Base-by-base conservation (phyloP, 1,140 invertebrate species). In the Camponotus vicinus region DNA sequence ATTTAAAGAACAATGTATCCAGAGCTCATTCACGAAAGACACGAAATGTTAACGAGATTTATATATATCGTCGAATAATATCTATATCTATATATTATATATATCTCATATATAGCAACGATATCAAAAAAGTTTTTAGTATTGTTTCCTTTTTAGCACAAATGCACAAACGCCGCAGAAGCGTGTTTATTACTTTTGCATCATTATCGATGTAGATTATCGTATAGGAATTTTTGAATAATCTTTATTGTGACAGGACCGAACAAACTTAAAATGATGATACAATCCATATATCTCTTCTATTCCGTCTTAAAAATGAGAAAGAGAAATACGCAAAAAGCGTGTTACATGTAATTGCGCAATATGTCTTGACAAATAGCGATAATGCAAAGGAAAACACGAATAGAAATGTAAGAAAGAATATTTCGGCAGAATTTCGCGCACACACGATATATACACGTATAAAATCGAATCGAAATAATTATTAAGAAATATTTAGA, bases 271-370 rank as follows among this genome's bases (percentile, higher is more conserved):
- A 32, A 27, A 89, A 83, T 42, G 75, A 89, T 77, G 82, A 90
- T 90, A 83, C 63, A 88, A 80, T 90, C 55, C 75, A 71, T 85
- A 90, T 88, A 90, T 84, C 15, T 52, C 15, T 15, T 52, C 85
- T 66, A 90, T 90, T 90, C 89, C 88, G 88, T 90, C 89, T 90
- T 76, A 76, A 86, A 90, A 86, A 37, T 11, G 45, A 80, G 9
- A 45, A 89, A 78, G 73, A 61, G 52, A 27, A 45, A 70, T 40
- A 70, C 13, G 77, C 70, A 83, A 86, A 82, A 82, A 83, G 55
- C 63, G 57, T 18, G 49, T 88, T 75, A 84, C 78, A 70, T 88
- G 59, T 86, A 82, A 75, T 90, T 57, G 71, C 77, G 71, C 66
- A 63, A 85, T 71, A 52, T 15, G 55, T 87, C 69, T 67, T 34